A percentile compares a stretch with the other conserved stretches of the same genome.
Evolutionary conservation across 2,888 invertebrate species (phyloP).

Genomic region (Lasioglossum vierecki): DNA sequence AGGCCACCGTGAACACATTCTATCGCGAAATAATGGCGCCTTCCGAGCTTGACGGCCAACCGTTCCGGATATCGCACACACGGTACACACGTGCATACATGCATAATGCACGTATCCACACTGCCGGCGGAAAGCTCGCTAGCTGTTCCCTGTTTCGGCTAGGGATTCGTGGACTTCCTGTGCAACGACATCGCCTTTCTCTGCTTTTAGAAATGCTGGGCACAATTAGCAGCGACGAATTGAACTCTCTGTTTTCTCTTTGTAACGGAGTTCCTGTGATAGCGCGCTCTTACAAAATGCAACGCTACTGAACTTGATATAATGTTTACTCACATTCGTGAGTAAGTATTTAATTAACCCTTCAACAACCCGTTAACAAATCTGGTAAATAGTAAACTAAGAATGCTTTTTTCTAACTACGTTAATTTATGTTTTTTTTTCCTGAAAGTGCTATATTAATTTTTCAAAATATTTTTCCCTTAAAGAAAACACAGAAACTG

Average conservation of each 20-base stretch:
- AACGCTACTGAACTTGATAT: background rate
- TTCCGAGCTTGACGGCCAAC: slow-evolving; percentile 56
- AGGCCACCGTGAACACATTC: slow-evolving; percentile 72
- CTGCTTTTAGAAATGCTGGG: background rate
- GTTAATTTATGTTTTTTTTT: no score
- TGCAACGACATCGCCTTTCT: background rate
- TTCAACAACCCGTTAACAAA: no score
- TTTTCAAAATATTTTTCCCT: no score
- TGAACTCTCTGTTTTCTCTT: background rate
- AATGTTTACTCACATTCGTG: background rate
- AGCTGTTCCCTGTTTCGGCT: background rate
- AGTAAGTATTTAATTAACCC: background rate
- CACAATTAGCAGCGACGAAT: background rate
- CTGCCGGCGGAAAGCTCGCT: slow-evolving; percentile 10
- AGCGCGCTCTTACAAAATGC: background rate
- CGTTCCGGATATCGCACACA: slow-evolving; percentile 18
- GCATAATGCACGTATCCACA: slow-evolving; percentile 35
- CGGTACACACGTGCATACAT: slow-evolving; percentile 7
- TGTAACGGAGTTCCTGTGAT: background rate
- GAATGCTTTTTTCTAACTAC: no score
- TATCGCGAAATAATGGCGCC: slow-evolving; percentile 73
- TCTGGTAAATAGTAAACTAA: no score
- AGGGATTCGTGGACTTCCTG: slow-evolving; percentile 5
- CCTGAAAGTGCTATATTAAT: no score
- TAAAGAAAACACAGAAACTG: no score